These are phyloP conservation scores for Drosophila cracens DNA, from an alignment of 2,888 invertebrate genomes.

Conservation along the genomic window DNA sequence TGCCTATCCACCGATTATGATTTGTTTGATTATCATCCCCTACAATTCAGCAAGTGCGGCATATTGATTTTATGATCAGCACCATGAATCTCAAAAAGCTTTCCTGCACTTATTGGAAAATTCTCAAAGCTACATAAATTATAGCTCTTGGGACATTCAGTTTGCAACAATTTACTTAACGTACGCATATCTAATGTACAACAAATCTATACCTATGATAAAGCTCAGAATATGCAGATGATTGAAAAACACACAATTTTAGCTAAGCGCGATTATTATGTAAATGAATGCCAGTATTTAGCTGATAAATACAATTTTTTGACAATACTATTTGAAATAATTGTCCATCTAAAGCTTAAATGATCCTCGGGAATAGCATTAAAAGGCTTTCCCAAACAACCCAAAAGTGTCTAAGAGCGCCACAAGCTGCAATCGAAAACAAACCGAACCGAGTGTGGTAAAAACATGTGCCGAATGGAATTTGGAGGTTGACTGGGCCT, in stretches of 20 bases:
- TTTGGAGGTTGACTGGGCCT: constrained; percentile 12
- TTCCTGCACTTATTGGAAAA: too few relatives aligned
- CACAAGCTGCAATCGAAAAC: not conserved
- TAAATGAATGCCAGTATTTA: not conserved
- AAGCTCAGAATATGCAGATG: not conserved
- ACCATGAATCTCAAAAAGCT: not conserved
- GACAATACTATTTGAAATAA: not conserved
- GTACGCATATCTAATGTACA: not conserved
- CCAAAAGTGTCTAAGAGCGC: not conserved
- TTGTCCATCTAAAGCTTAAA: not conserved
- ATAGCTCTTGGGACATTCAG: not conserved
- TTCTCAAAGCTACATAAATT: not conserved
- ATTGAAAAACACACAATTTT: too few relatives aligned
- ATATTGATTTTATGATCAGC: constrained; percentile 11
- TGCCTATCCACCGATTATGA: constrained; percentile 70
- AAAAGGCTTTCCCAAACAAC: not conserved
- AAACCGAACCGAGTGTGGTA: constrained; percentile 4
- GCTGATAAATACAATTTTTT: not conserved
- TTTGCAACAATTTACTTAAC: not conserved
- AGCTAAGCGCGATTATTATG: not conserved
- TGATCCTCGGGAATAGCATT: not conserved
- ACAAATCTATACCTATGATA: not conserved
- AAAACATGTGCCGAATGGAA: constrained; percentile 29
- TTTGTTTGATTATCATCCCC: constrained; percentile 62
- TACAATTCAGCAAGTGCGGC: constrained; percentile 27